These are phyloP conservation scores for Hemibagrus guttatus DNA, from an alignment of 2,797 vertebrate genomes.

Conservation along the genomic window DNA sequence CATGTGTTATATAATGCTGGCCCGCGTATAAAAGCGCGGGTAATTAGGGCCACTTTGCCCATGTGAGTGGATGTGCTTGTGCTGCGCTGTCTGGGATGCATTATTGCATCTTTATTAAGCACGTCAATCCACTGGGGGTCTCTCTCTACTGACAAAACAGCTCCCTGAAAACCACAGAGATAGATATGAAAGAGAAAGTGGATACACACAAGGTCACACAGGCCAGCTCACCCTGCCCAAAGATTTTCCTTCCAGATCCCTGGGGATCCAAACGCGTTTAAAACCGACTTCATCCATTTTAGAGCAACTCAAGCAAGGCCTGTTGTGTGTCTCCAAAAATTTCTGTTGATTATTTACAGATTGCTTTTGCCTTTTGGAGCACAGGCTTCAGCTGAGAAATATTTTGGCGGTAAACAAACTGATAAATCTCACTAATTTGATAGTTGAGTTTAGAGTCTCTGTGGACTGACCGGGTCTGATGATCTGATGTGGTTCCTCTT, in stretches of 20 bases:
- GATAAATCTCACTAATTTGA: constrained; percentile 13
- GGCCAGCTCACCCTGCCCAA: constrained; percentile 30
- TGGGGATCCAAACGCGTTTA: constrained; percentile 30
- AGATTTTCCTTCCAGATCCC: constrained; percentile 32
- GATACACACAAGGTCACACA: constrained; percentile 27
- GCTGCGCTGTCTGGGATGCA: constrained; percentile 50
- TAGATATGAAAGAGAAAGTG: constrained; percentile 4
- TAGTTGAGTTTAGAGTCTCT: background rate
- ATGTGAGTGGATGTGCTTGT: constrained; percentile 23
- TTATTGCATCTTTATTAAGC: constrained; percentile 50
- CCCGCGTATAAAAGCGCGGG: constrained; percentile 47
- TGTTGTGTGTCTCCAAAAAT: constrained; percentile 31
- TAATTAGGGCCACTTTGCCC: constrained; percentile 52
- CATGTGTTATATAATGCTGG: constrained; percentile 59
- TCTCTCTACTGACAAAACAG: constrained; percentile 28
- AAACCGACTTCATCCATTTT: constrained; percentile 39
- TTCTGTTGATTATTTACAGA: constrained; percentile 49
- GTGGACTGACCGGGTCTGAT: background rate
- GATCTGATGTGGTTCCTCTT: constrained; percentile 35
- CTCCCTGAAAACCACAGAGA: constrained; percentile 30
- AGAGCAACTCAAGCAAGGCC: constrained; percentile 25
- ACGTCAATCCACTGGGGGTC: constrained; percentile 32
- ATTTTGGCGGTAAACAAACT: constrained; percentile 20
- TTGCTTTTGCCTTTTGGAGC: constrained; percentile 21
- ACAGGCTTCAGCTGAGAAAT: constrained; percentile 17